Percentiles rank a stretch among this genome's conserved stretches.
Conservation (phyloP, 1,140 invertebrate species). For the Lethocerus indicus region DNA sequence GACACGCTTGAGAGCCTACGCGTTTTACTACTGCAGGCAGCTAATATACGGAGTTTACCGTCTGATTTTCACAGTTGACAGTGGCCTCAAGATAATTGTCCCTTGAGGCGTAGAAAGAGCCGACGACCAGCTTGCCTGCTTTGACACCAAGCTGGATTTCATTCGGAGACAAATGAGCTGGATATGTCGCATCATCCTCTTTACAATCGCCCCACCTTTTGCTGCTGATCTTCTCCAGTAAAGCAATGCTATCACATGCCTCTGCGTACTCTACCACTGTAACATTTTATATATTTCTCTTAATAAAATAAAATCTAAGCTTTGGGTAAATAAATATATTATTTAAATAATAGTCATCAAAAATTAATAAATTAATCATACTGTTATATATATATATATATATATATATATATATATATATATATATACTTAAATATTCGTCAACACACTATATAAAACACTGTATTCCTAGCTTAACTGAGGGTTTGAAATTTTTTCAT, state of each 20-base stretch:
- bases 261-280: conserved; percentile 53
- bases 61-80: conserved; percentile 66
- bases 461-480: no score
- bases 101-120: conserved; percentile 62
- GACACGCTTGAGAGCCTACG: no score
- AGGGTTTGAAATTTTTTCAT: no score
- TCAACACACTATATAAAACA: no score
- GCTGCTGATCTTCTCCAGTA: conserved; percentile 66
- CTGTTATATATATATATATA: neutral
- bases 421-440: neutral
- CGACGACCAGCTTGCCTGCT: conserved; percentile 60
- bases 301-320: conserved; percentile 20
- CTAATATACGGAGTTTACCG: no score
- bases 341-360: neutral
- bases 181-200: conserved; percentile 44
- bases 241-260: conserved; percentile 37
- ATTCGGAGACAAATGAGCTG: conserved; percentile 62
- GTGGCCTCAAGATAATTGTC: conserved; percentile 93
- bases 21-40: no score
- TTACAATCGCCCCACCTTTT: conserved; percentile 36
- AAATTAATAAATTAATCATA: neutral
- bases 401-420: neutral
- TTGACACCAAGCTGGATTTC: conserved; percentile 68
- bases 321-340: neutral
- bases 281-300: no score